These are phyloP conservation scores for Hirtodrosophila alboralis DNA, from an alignment of 2,888 invertebrate species.

Conservation along the genomic window DNA sequence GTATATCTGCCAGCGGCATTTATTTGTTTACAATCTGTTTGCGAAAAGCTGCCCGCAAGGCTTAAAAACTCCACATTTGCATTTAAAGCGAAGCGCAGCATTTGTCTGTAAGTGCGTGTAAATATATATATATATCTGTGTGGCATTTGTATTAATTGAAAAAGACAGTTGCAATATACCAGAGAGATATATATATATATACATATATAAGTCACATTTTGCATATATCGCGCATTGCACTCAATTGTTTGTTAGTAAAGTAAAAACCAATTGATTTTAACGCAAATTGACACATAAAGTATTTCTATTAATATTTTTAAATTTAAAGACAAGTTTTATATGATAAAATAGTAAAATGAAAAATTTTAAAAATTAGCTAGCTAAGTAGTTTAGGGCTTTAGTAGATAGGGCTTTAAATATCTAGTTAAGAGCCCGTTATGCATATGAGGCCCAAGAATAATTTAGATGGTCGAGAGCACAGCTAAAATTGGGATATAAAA, in stretches of 20 bases:
- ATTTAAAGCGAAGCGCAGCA: constrained; percentile 45
- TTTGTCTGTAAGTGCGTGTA: constrained; percentile 2
- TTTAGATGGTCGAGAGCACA: too few relatives aligned
- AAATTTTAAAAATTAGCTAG: too few relatives aligned
- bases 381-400: too few relatives aligned
- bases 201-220: constrained; percentile 8
- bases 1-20: constrained; percentile 69
- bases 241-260: constrained; percentile 17
- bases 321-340: too few relatives aligned
- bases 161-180: constrained; percentile 57
- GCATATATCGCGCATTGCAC: constrained; percentile 2
- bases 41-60: constrained; percentile 64
- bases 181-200: too few relatives aligned
- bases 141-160: constrained; percentile 63
- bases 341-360: too few relatives aligned
- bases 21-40: constrained; percentile 80
- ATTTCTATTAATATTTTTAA: constrained; percentile 8
- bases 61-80: constrained; percentile 71
- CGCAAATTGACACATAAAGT: constrained; percentile 43
- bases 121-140: constrained; percentile 13
- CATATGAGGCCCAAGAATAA: too few relatives aligned
- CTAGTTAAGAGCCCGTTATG: too few relatives aligned
- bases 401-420: too few relatives aligned
- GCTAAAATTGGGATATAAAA: too few relatives aligned
- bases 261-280: constrained; percentile 49